Evolutionary conservation across 23 tunicate genomes (phyloP), one percentile per base, ranked within the genome.

Genomic region (Trididemnum miniatum): DNA sequence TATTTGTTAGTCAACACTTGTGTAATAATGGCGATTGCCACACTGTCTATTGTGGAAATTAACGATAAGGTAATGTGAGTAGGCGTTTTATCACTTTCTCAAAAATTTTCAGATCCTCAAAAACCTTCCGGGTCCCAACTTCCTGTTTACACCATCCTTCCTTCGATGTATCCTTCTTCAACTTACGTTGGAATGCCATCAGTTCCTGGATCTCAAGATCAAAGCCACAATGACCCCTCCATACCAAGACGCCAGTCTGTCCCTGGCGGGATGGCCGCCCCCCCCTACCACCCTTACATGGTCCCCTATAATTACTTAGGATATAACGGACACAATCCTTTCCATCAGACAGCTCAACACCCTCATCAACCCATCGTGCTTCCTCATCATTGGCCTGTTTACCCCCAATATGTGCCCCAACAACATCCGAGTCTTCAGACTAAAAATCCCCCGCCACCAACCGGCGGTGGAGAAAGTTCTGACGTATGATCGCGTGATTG

Each of bases 331-430:
- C 84, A 71, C 15, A 57, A 59, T 24, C 64, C 57, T 5, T 59
- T 3, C 32, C 72, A 35, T 27, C 71, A 72, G 28, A 57, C 76
- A 2, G 62, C 79, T 32, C 79, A 72, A 23, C 72, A 24, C 69
- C 57, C 84, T 15, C 84, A 80, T 40, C 76, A 50, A 7, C 77
- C 82, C 20, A 65, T 85, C 28, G 77, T 71, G 40, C 1, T 85
- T 25, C 95, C 85, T 0, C 83, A 76, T 62, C 85, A 89, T 89
- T 83, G 69, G 24, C 89, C 79, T n/a, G n/a, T n/a, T n/a, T n/a
- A n/a, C n/a, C n/a, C n/a, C n/a, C n/a, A n/a, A n/a, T n/a, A n/a
- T n/a, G n/a, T n/a, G n/a, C n/a, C n/a, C n/a, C n/a, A n/a, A n/a
- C n/a, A n/a, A n/a, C n/a, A n/a, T n/a, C n/a, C n/a, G n/a, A n/a